A percentile compares a stretch with the other conserved stretches of the same genome.
These are phyloP conservation scores for Ptilodon capucinus DNA, from an alignment of 2,888 invertebrate genomes.

Conservation along the genomic window DNA sequence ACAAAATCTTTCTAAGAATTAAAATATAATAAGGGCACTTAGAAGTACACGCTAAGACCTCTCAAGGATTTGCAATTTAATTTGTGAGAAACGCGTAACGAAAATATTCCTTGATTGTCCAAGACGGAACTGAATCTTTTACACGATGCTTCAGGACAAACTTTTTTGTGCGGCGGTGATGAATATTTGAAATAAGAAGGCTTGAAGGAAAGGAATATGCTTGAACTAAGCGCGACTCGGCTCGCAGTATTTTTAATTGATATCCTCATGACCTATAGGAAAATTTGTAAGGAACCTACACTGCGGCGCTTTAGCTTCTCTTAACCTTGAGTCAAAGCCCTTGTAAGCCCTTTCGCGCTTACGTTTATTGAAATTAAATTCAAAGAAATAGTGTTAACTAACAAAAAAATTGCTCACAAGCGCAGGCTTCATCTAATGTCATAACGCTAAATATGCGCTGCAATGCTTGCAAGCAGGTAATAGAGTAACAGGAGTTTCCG, in stretches of 20 bases:
- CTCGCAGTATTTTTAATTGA: not conserved
- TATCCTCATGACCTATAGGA: not conserved
- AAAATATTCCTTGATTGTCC: conserved; percentile 44
- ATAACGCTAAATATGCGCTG: too few relatives aligned
- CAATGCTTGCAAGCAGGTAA: too few relatives aligned
- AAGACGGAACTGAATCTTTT: conserved; percentile 4
- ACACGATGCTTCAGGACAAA: conserved; percentile 17
- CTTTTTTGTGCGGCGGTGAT: conserved; percentile 11
- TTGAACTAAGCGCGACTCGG: not conserved
- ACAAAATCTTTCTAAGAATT: conserved; percentile 34
- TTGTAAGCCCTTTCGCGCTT: too few relatives aligned
- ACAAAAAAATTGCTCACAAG: too few relatives aligned
- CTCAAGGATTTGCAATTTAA: conserved; percentile 42
- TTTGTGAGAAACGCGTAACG: conserved; percentile 38
- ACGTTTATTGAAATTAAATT: too few relatives aligned
- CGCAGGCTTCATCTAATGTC: too few relatives aligned
- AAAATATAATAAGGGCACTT: conserved; percentile 47
- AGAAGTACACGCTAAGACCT: conserved; percentile 39
- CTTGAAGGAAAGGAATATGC: not conserved
- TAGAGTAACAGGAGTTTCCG: too few relatives aligned
- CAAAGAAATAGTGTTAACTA: too few relatives aligned
- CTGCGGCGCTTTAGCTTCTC: not conserved
- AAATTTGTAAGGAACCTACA: not conserved
- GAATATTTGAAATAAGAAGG: conserved; percentile 7
- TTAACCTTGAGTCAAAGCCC: not conserved